A percentile compares a stretch with the other conserved stretches of the same genome.
phyloP scores from a whole-genome alignment of 2,797 vertebrate species.

The Vireo griseus region DNA sequence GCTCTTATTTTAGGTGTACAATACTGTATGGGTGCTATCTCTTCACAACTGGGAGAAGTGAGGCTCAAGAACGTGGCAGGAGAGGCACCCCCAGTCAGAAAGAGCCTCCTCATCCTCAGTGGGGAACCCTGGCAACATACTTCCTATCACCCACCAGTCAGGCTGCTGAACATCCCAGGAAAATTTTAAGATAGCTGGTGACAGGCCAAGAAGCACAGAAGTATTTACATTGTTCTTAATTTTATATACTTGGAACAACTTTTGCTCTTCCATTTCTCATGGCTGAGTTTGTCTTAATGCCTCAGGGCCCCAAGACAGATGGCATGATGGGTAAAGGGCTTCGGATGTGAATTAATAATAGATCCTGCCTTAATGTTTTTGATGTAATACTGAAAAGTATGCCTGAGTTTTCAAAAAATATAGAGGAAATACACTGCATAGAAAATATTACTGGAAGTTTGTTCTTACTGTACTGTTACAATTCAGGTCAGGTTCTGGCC shows the following conservation, averaged over 20 bases:
- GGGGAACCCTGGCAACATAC: accelerated
- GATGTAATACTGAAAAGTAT: neutral
- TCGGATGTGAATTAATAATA: neutral
- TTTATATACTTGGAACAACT: neutral
- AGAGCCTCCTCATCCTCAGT: accelerated
- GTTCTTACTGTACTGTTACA: too few relatives aligned
- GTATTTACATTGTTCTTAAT: neutral
- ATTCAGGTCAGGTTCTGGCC: too few relatives aligned
- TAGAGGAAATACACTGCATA: neutral
- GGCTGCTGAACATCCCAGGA: neutral
- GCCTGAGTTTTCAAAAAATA: neutral
- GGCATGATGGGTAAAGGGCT: neutral
- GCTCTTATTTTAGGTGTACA: neutral
- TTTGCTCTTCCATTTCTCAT: neutral
- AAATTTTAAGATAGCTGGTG: neutral
- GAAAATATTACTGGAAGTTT: neutral
- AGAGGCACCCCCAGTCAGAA: accelerated
- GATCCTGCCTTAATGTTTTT: neutral
- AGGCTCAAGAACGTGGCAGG: neutral
- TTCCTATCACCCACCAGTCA: accelerated
- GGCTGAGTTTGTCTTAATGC: neutral
- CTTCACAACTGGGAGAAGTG: accelerated
- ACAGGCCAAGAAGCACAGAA: neutral
- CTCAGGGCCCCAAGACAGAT: neutral
- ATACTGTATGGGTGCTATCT: accelerated